Evolutionary conservation across 2,797 vertebrate species (phyloP).

Genomic region (Lepilemur ruficaudatus): DNA sequence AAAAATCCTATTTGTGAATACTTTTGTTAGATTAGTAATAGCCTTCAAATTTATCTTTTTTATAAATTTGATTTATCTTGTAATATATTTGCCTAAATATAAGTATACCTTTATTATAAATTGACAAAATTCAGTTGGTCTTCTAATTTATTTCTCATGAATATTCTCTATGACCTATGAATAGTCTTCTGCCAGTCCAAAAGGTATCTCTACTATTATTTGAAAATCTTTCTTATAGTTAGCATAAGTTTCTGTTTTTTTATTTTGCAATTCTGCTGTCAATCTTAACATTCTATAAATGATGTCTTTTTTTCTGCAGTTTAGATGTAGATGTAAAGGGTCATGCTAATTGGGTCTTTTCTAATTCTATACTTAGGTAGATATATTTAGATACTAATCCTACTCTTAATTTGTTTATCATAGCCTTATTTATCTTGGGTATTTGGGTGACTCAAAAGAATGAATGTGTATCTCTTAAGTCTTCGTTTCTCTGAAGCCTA

Average conservation of each 20-base stretch:
- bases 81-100: slow-evolving; percentile 17
- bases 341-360: neutral
- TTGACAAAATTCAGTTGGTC: neutral
- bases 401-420: slow-evolving; percentile 24
- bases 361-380: neutral
- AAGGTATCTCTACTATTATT: neutral
- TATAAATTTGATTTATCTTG: neutral
- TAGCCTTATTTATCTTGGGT: neutral
- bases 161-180: slow-evolving; percentile 18
- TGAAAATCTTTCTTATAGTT: slow-evolving; percentile 13
- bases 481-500: slow-evolving; percentile 29
- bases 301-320: neutral
- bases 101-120: slow-evolving; percentile 43
- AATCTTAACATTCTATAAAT: neutral
- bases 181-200: slow-evolving; percentile 1
- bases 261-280: slow-evolving; percentile 39
- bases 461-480: neutral
- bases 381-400: slow-evolving; percentile 37
- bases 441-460: slow-evolving; percentile 46
- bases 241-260: slow-evolving; percentile 46
- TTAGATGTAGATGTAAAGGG: neutral
- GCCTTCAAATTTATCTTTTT: slow-evolving; percentile 23
- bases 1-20: slow-evolving; percentile 8
- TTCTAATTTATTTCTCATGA: slow-evolving; percentile 37
- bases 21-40: slow-evolving; percentile 38